Evolutionary conservation across 2,113 vertebrate species (phyloP).

Genomic region (Tragelaphus imberbis): DNA sequence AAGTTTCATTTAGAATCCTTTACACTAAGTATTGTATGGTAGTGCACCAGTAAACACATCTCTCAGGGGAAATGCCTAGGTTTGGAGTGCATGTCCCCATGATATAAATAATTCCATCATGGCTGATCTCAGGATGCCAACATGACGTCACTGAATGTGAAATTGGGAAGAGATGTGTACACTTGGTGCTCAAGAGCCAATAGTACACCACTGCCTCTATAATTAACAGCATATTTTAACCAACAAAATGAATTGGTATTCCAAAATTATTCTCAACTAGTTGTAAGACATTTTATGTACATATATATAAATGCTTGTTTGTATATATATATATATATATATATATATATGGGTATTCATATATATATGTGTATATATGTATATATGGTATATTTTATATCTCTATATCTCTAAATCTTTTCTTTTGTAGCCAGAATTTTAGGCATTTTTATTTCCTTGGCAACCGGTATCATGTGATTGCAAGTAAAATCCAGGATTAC

Average conservation of each 20-base stretch:
- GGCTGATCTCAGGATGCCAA: neutral
- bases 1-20: neutral
- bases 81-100: neutral
- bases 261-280: neutral
- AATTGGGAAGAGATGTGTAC: neutral
- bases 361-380: neutral
- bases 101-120: neutral
- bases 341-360: neutral
- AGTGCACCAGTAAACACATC: neutral
- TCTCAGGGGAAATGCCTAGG: neutral
- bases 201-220: neutral
- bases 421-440: constrained; percentile 18
- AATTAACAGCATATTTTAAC: constrained; percentile 7
- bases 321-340: neutral
- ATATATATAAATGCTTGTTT: neutral
- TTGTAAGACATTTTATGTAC: neutral
- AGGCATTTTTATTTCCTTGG: constrained; percentile 25
- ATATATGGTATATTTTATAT: neutral
- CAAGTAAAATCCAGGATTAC: constrained; percentile 15
- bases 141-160: neutral
- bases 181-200: neutral
- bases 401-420: neutral
- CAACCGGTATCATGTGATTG: neutral
- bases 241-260: neutral
- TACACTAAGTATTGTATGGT: neutral